Evolutionary conservation across 1,140 invertebrate species (phyloP).

Genomic region (Rhynchophorus ferrugineus): DNA sequence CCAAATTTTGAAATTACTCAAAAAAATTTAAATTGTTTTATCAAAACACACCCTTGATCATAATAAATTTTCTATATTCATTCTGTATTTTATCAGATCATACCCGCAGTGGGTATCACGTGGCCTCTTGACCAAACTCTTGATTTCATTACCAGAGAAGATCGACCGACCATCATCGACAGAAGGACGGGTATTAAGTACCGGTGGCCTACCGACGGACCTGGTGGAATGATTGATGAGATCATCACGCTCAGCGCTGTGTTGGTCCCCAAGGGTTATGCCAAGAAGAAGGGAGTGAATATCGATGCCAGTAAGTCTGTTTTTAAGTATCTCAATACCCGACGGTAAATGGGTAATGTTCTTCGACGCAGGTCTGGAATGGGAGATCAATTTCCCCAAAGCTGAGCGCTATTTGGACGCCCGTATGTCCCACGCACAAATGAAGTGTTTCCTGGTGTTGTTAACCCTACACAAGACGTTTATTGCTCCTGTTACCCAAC

Average conservation of each 20-base stretch:
- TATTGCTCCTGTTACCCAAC: conserved; percentile 50
- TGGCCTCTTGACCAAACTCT: conserved; percentile 29
- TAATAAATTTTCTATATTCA: too few relatives aligned
- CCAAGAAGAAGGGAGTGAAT: conserved; percentile 50
- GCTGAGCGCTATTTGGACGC: conserved; percentile 65
- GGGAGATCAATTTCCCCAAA: conserved; percentile 64
- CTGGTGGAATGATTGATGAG: conserved; percentile 52
- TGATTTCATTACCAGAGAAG: conserved; percentile 28
- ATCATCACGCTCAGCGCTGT: conserved; percentile 59
- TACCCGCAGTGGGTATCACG: conserved; percentile 30
- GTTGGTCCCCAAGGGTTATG: conserved; percentile 58
- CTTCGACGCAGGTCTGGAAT: conserved; percentile 51
- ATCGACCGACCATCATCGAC: conserved; percentile 29
- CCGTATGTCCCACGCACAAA: conserved; percentile 58
- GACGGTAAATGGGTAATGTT: too few relatives aligned
- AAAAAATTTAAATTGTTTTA: background rate
- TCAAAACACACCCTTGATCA: too few relatives aligned
- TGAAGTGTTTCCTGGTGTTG: conserved; percentile 57
- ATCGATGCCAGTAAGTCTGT: conserved; percentile 45
- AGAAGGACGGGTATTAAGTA: conserved; percentile 37
- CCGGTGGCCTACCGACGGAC: conserved; percentile 58
- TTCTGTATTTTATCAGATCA: conserved; percentile 22
- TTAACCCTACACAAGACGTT: conserved; percentile 59
- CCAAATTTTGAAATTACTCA: background rate
- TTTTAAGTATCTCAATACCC: background rate